Percentiles rank a stretch among this genome's conserved stretches.
These are phyloP conservation scores for Callocephalon fimbriatum DNA, from an alignment of 2,113 vertebrate genomes.

Conservation along the genomic window DNA sequence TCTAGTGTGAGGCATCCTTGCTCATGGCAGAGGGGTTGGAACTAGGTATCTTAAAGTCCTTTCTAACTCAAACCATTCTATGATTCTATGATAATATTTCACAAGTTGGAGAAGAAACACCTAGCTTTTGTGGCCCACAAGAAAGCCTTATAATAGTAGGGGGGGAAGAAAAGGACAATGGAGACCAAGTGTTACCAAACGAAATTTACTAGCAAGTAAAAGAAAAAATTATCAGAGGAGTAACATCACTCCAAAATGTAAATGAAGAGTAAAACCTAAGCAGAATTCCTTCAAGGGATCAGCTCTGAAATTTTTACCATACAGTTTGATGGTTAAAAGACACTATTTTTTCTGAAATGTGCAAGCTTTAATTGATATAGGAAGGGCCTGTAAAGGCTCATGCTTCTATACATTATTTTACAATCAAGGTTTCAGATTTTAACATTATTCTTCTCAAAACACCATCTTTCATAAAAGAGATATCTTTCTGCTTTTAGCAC, in stretches of 20 bases:
- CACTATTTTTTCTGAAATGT: neutral
- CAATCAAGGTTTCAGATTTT: slow-evolving; percentile 48
- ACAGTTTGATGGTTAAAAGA: neutral
- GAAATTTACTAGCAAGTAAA: neutral
- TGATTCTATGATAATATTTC: neutral
- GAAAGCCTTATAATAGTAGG: neutral
- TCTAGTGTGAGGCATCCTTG: neutral
- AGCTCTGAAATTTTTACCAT: neutral
- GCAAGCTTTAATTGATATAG: neutral
- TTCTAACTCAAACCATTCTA: neutral
- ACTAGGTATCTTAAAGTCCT: neutral
- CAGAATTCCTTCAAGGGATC: neutral
- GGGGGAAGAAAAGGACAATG: neutral
- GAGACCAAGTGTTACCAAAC: neutral
- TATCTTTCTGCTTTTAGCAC: slow-evolving; percentile 65
- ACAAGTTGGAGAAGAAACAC: neutral
- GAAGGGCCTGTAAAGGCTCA: neutral
- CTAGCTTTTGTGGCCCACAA: neutral
- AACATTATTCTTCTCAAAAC: slow-evolving; percentile 59
- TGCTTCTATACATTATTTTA: slow-evolving; percentile 36
- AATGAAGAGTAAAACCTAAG: neutral
- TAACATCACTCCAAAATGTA: neutral
- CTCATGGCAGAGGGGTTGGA: neutral
- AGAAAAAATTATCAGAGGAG: neutral
- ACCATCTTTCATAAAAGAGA: slow-evolving; percentile 53